Evolutionary conservation across 2,888 invertebrate species (phyloP), one percentile per base, ranked within the genome.

Genomic region (Artemia sp.): DNA sequence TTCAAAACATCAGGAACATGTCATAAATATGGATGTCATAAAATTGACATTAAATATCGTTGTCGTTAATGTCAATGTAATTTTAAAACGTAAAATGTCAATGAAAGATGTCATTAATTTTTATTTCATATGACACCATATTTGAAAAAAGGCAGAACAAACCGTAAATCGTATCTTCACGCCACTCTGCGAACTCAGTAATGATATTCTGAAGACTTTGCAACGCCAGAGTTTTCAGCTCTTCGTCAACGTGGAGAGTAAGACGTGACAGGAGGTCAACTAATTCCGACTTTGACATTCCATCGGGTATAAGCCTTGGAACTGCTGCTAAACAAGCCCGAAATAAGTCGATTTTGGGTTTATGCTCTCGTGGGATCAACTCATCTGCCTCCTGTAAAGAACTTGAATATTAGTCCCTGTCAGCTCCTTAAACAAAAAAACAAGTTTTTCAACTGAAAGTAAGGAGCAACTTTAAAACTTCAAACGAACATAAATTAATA

Each of bases 221-320:
- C 80, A 91, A 93, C 0, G 95, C 92, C 70, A 96, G 81, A 6
- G 89, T 92, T 51, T 94, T 84, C 70, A 99, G 81, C 79, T 99
- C 98, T 78, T 97, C 98, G 76, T 99, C 98, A 87, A 97, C 90
- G 78, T 99, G 98, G 0, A 97, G 91, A 0, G 96, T 97, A 67
- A 98, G 83, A 8, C 97, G 84, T 58, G 92, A 88, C 6, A 99
- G 81, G 73, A 99, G 82, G 76, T 98, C 98, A 6, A 98, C 92
- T 71, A 98, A 81, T 78, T 99, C 97, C 52, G 88, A 85, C 12
- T 91, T 86, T 14, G 89, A 90, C 92, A 97, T 96, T 12, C 94
- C 96, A 77, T 98, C 97, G 0, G 97, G 98, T 74, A 98, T 92
- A 50, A 99, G 81, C 72, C 97, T 86, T 0, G 97, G 98, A 75